Evolutionary conservation across 2,797 vertebrate genomes (phyloP), one percentile per base, ranked within the genome.

Genomic region (Phataginus tetradactyla): DNA sequence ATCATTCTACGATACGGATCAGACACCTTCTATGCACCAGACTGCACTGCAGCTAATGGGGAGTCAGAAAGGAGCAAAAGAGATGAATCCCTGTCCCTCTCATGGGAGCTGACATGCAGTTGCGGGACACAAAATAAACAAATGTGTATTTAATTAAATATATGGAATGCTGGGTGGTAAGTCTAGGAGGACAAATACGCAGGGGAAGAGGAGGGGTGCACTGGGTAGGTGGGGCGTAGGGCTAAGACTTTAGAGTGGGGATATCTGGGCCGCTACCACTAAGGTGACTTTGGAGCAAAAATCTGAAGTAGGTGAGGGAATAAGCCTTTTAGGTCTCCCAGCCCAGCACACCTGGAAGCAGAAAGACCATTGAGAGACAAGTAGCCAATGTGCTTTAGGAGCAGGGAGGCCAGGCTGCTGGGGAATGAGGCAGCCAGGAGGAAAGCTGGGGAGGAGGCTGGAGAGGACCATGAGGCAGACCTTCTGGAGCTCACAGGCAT

Each of bases 401-500:
- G 21, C 21, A 13, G 27, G 42, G 18, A 23, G 59, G 17, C 18
- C 20, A 39, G 32, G 61, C 27, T 39, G 32, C 2, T 3, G 2
- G 45, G 45, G 27, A 34, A 5, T 11, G 21, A 55, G 49, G 34
- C 32, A 1, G 4, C 13, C 2, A 34, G 64, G 5, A 51, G 39
- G 25, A 63, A 11, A 49, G 63, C 21, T 18, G 74, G 29, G 13
- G 51, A 18, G 42, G 64, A 63, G 32, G 23, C 66, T 51, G 32
- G 39, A 27, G 18, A 4, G 49, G 34, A 14, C 14, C 4, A 11
- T 0, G 17, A 55, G 25, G 34, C 23, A 59, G 75, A 32, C 21
- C 57, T 29, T 20, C 18, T 11, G 2, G 7, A 1, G 12, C 3
- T 27, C 61, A 20, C 0, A 1, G 32, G 14, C 34, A n/a, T 12